A percentile compares a stretch with the other conserved stretches of the same genome.
Evolutionary conservation across 2,888 invertebrate species (phyloP).

Genomic region (Platypus cylindrus): DNA sequence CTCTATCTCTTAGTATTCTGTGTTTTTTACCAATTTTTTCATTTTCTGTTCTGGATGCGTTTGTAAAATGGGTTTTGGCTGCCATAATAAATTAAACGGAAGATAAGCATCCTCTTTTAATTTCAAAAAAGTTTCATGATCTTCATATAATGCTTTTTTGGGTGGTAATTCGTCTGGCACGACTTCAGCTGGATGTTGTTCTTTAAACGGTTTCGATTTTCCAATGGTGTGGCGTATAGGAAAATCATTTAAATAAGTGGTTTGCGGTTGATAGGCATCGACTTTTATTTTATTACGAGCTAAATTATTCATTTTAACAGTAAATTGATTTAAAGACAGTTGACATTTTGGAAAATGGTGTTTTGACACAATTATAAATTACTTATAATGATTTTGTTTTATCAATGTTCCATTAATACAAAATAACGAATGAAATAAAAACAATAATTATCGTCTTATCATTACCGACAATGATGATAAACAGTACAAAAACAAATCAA

Average conservation of each 20-base stretch:
- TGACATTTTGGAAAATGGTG: too few species aligned
- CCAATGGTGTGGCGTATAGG: slow-evolving; percentile 16
- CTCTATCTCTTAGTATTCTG: slow-evolving; percentile 3
- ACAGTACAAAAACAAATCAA: too few species aligned
- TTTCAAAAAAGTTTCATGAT: slow-evolving; percentile 26
- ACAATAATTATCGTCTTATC: too few species aligned
- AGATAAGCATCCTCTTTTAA: slow-evolving; percentile 22
- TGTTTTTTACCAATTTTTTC: slow-evolving; percentile 18
- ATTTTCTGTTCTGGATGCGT: slow-evolving; percentile 23
- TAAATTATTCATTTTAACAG: too few species aligned
- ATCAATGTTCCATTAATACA: too few species aligned
- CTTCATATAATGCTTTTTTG: slow-evolving; percentile 16
- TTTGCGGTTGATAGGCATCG: slow-evolving; percentile 22
- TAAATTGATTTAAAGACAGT: too few species aligned
- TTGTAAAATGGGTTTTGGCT: slow-evolving; percentile 26
- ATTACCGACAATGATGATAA: too few species aligned
- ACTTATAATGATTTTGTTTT: too few species aligned
- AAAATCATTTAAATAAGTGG: slow-evolving; percentile 28
- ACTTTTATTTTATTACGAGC: slow-evolving; percentile 23
- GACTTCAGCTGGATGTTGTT: slow-evolving; percentile 17
- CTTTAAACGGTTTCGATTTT: slow-evolving; percentile 10
- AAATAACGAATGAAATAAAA: too few species aligned
- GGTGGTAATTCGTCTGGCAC: slow-evolving; percentile 15
- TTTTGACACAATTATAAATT: too few species aligned
- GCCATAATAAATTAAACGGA: slow-evolving; percentile 28